Evolutionary conservation across 2,797 vertebrate genomes (phyloP).

Genomic region (Acropternis orthonyx): DNA sequence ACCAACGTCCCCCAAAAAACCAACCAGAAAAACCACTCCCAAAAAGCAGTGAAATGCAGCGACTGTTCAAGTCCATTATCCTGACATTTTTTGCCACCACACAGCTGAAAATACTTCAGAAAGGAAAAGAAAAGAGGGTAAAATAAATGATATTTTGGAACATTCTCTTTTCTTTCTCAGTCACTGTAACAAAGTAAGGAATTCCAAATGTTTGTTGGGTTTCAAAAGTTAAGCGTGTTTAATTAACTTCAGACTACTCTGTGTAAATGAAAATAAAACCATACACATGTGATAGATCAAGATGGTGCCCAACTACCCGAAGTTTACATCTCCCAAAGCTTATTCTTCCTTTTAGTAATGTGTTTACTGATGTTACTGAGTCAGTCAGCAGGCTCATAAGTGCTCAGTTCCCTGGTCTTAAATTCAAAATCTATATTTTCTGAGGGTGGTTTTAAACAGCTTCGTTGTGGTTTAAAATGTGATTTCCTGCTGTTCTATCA

Average conservation of each 20-base stretch:
- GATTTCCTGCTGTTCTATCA: neutral
- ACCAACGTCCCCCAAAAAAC: neutral
- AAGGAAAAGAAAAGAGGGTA: neutral
- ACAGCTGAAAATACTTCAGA: neutral
- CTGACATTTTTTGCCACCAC: neutral
- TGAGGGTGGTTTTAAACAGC: neutral
- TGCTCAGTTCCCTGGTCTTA: neutral
- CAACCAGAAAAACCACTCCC: neutral
- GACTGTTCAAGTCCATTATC: neutral
- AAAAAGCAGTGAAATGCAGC: rapidly evolving
- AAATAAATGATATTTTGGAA: neutral
- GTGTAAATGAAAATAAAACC: neutral
- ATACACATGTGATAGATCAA: neutral
- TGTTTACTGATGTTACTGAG: neutral
- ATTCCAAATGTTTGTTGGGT: neutral
- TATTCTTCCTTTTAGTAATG: neutral
- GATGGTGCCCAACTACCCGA: neutral
- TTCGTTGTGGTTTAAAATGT: neutral
- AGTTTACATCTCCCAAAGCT: neutral
- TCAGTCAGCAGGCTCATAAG: neutral
- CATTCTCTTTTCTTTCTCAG: neutral
- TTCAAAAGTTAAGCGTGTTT: neutral
- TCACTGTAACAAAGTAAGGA: neutral
- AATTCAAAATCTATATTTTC: neutral
- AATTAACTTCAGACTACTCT: neutral